phyloP scores from a whole-genome alignment of 2,888 invertebrate species.

The Tetranychus piercei region DNA sequence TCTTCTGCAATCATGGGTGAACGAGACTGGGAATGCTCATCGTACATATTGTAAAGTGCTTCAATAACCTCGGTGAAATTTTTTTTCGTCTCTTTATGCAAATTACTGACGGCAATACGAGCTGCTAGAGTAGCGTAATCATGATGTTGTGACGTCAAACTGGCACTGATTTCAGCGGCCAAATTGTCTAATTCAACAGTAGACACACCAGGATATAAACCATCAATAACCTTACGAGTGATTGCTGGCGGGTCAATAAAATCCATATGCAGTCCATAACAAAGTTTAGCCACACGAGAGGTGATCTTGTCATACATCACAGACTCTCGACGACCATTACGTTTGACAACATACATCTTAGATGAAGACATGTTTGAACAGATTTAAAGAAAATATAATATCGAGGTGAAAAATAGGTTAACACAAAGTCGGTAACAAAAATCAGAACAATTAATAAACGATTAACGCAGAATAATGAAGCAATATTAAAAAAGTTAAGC shows the following conservation, averaged over 20 bases:
- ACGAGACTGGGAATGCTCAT: constrained; percentile 49
- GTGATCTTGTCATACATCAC: constrained; percentile 97
- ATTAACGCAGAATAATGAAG: too few species aligned
- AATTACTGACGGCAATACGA: constrained; percentile 82
- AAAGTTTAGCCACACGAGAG: constrained; percentile 77
- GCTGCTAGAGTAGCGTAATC: constrained; percentile 60
- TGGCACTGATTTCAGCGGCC: constrained; percentile 96
- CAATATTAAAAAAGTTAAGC: too few species aligned
- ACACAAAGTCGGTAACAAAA: too few species aligned
- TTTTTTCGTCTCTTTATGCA: constrained; percentile 95
- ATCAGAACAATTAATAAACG: too few species aligned
- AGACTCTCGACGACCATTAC: constrained; percentile 71
- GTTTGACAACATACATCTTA: constrained; percentile 20
- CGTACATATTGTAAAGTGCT: constrained; percentile 57
- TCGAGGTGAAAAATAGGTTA: too few species aligned
- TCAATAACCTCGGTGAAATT: constrained; percentile 61
- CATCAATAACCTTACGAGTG: constrained; percentile 64
- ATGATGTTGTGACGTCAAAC: constrained; percentile 88
- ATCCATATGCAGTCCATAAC: constrained; percentile 85
- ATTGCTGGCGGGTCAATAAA: constrained; percentile 80
- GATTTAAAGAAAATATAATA: too few species aligned
- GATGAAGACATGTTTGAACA: neutral
- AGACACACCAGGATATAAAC: constrained; percentile 85
- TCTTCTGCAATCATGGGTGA: constrained; percentile 71
- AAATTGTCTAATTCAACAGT: constrained; percentile 91